Evolutionary conservation across 2,113 vertebrate genomes (phyloP).

Genomic region (Ciconia stormi): DNA sequence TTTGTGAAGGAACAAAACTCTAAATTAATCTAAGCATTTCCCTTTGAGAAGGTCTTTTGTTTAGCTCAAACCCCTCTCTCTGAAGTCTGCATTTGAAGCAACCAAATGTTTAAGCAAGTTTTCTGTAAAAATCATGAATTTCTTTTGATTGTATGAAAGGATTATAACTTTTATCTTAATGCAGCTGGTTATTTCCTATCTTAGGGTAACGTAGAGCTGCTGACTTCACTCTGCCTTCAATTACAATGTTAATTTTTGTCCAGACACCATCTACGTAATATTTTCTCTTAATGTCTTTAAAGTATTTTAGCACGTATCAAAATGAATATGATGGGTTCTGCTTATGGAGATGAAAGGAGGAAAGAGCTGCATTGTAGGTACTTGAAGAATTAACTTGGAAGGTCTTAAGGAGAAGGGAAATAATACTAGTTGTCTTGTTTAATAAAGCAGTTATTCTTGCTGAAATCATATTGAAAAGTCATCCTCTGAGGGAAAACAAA

Average conservation of each 20-base stretch:
- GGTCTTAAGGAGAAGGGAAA: background rate
- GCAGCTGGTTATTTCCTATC: background rate
- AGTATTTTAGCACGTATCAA: background rate
- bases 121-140: background rate
- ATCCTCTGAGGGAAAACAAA: background rate
- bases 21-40: background rate
- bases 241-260: background rate
- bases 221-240: background rate
- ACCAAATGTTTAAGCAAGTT: background rate
- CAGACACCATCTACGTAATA: background rate
- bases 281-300: background rate
- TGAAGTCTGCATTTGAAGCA: background rate
- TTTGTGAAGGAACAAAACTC: background rate
- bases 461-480: background rate
- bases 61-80: background rate
- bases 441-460: background rate
- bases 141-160: background rate
- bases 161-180: background rate
- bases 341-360: background rate
- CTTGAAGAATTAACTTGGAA: background rate
- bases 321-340: background rate
- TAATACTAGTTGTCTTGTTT: background rate
- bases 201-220: background rate
- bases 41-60: background rate
- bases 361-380: background rate